These are phyloP conservation scores for Torymus tubicola DNA, from an alignment of 2,888 invertebrate genomes.

Conservation along the genomic window DNA sequence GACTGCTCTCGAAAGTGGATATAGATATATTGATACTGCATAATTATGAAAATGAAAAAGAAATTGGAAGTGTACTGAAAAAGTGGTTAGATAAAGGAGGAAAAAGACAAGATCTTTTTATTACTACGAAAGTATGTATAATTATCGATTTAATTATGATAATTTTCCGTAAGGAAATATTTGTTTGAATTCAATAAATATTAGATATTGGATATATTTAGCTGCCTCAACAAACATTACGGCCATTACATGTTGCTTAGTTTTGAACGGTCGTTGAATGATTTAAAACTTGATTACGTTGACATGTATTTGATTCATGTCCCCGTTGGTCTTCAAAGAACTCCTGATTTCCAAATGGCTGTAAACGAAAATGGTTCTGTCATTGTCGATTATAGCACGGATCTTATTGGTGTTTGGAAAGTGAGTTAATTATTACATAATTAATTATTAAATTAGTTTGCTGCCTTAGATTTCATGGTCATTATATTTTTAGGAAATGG, in stretches of 20 bases:
- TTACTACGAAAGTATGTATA: constrained; percentile 84
- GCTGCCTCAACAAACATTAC: constrained; percentile 1
- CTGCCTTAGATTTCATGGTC: too few relatives aligned
- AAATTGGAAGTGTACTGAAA: constrained; percentile 83
- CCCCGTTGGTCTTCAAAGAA: constrained; percentile 1
- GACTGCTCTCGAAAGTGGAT: constrained; percentile 83
- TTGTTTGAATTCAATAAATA: too few relatives aligned
- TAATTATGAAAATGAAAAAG: constrained; percentile 87
- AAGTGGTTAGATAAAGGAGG: constrained; percentile 82
- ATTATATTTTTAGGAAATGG: constrained; percentile 26
- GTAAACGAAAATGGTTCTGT: background rate
- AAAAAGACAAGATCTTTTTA: constrained; percentile 84
- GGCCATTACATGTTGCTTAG: constrained; percentile 6
- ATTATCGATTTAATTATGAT: too few relatives aligned
- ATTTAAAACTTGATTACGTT: constrained; percentile 16
- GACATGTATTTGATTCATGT: constrained; percentile 32
- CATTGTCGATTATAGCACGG: background rate
- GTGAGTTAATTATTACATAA: background rate
- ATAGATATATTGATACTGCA: constrained; percentile 88
- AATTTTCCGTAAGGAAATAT: too few relatives aligned
- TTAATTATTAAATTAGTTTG: background rate
- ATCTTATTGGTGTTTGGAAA: constrained; percentile 37
- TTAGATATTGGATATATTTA: background rate
- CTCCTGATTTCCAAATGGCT: background rate
- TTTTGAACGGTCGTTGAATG: background rate